Percentiles rank a stretch among this genome's conserved stretches.
Conservation (phyloP, 2,888 invertebrate species). For the Trachelus stipa region DNA sequence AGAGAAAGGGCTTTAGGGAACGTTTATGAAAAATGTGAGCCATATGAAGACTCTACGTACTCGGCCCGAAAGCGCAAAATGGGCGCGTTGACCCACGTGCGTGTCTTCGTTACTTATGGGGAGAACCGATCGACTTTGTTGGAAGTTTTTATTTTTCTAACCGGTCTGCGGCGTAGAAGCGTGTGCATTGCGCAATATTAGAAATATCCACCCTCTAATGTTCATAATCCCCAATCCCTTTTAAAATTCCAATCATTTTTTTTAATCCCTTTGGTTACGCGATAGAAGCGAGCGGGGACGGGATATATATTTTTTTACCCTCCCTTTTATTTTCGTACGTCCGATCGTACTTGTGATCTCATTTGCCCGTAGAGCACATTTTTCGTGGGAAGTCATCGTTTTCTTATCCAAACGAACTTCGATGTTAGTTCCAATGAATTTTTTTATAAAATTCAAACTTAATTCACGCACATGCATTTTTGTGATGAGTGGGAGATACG, state of each 20-base stretch:
- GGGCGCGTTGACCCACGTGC: not conserved
- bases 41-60: not conserved
- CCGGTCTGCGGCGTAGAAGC: not conserved
- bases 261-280: not conserved
- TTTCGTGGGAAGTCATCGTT: not conserved
- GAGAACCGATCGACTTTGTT: constrained; percentile 30
- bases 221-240: not conserved
- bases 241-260: not conserved
- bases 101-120: constrained; percentile 18
- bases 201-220: not conserved
- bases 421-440: constrained; percentile 11
- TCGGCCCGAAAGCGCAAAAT: not conserved
- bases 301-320: constrained; percentile 20
- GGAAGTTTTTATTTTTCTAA: constrained; percentile 38
- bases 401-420: constrained; percentile 3
- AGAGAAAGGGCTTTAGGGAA: not conserved
- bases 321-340: constrained; percentile 31
- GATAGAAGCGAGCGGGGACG: not conserved
- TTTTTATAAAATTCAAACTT: constrained; percentile 5
- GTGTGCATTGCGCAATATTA: not conserved
- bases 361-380: constrained; percentile 29
- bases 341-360: constrained; percentile 32
- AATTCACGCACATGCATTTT: constrained; percentile 38
- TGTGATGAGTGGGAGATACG: constrained; percentile 16
- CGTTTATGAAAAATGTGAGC: not conserved